Conservation (phyloP, 2,888 invertebrate species). For the Imbricaverruca yamaguchii region DNA sequence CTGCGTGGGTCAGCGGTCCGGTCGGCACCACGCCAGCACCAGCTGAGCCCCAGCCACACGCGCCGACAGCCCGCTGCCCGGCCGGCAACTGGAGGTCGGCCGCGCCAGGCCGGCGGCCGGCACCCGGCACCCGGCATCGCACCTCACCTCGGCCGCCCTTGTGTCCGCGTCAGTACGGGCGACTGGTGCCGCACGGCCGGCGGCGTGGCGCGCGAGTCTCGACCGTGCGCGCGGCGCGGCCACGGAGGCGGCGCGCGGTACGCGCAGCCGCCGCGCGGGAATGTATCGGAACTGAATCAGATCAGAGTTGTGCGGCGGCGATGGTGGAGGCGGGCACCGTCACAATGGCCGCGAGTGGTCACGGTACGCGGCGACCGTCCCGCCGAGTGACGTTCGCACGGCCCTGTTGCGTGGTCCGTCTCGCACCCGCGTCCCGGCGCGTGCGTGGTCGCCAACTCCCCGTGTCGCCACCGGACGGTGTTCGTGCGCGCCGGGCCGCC, state of each 20-base stretch:
- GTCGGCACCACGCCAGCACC: too few species aligned
- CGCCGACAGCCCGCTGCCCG: too few species aligned
- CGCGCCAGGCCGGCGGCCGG: neutral
- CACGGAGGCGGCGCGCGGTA: neutral
- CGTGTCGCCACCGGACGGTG: neutral
- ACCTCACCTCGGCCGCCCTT: neutral
- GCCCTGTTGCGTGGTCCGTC: neutral
- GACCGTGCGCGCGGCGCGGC: neutral
- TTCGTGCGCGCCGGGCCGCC: neutral
- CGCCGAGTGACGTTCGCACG: neutral
- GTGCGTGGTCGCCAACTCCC: neutral
- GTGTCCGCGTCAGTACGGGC: neutral
- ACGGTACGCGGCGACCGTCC: too few species aligned
- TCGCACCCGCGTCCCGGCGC: neutral
- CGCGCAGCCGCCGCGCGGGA: constrained; percentile 10
- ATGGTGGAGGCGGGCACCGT: neutral
- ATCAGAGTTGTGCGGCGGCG: neutral
- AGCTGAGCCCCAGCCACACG: too few species aligned
- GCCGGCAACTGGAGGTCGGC: too few species aligned
- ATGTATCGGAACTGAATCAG: constrained; percentile 4
- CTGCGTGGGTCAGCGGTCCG: neutral
- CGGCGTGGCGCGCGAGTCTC: neutral
- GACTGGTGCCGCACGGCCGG: neutral
- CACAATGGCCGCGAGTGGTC: too few species aligned
- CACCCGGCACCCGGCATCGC: neutral